Evolutionary conservation across 2,888 invertebrate species (phyloP), one percentile per base, ranked within the genome.

Genomic region (Diaprepes abbreviatus): DNA sequence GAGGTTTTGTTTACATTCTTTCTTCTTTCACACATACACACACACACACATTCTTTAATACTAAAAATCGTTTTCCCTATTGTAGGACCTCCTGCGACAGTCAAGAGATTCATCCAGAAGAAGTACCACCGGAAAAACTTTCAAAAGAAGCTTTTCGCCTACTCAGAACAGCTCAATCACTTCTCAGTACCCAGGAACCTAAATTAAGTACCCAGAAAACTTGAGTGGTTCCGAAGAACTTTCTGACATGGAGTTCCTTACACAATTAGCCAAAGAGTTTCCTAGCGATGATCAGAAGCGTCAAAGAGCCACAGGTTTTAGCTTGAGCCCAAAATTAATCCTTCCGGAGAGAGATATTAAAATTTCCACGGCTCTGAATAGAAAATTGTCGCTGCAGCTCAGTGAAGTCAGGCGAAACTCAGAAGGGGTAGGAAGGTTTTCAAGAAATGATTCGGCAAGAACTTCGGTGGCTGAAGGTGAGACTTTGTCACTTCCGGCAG

Each of bases 91-190:
- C 59, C 4, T 59, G 33, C 7, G 68, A 68, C 14, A 63, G 66
- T 43, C 48, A 58, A 52, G 67, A 72, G 6, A 14, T 52, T 17
- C 77, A 83, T 40, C 83, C 84, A 2, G 86, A 87, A 55, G 87
- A 88, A 72, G 81, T 87, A 19, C 86, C 88, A 74, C 88, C 89
- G 1, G 89, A 90, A 71, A 90, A 90, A 80, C 81, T 91, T 19
- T 87, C 89, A 0, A 88, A 89, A 78, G 91, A 91, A 82, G 90
- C 91, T 1, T 90, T 89, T 76, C 85, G 90, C 63, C 83, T 91
- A 69, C 85, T 89, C 76, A 85, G 90, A 72, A 91, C 90, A 19
- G 89, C 90, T 57, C 88, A 90, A 75, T 91, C 91, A 31, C 82
- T 91, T 64, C 79, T 91, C 70, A 85, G 86, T 74, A 90, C 89